These are phyloP conservation scores for Nomada hirtipes DNA, from an alignment of 2,888 invertebrate genomes.

Conservation along the genomic window DNA sequence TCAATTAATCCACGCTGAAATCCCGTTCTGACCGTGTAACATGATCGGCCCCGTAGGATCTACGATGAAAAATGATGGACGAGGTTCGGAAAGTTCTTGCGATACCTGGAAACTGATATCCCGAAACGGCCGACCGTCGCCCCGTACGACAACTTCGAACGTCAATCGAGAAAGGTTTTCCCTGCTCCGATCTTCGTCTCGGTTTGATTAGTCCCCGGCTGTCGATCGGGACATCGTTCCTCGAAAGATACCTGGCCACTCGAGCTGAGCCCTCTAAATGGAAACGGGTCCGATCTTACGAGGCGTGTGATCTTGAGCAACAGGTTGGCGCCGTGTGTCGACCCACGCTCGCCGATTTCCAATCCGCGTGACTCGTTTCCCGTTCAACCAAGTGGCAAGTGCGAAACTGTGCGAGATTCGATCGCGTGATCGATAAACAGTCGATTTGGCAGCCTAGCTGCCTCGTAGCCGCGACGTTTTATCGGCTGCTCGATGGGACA, in stretches of 20 bases:
- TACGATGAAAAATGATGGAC: constrained; percentile 50
- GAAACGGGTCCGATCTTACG: constrained; percentile 76
- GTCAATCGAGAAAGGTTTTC: constrained; percentile 51
- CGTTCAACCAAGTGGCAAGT: constrained; percentile 60
- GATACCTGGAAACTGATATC: constrained; percentile 51
- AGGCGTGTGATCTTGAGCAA: constrained; percentile 80
- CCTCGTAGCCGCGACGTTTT: constrained; percentile 52
- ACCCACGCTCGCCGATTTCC: constrained; percentile 81
- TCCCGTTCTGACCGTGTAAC: not conserved
- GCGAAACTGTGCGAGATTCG: constrained; percentile 64
- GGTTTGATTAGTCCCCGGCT: constrained; percentile 61
- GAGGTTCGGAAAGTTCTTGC: constrained; percentile 19
- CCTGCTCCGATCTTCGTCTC: constrained; percentile 21
- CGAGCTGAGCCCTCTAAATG: constrained; percentile 73
- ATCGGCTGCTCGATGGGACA: constrained; percentile 52
- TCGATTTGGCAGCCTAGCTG: constrained; percentile 53
- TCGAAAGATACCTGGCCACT: constrained; percentile 41
- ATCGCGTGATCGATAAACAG: constrained; percentile 69
- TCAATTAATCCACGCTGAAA: constrained; percentile 37
- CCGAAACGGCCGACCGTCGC: constrained; percentile 15
- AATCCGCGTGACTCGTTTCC: constrained; percentile 73
- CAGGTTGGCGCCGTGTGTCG: constrained; percentile 83
- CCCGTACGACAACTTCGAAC: constrained; percentile 1
- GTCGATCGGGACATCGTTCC: constrained; percentile 53
- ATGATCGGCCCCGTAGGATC: constrained; percentile 31